Conservation (phyloP, 2,113 vertebrate genomes). For the Pavo muticus region DNA sequence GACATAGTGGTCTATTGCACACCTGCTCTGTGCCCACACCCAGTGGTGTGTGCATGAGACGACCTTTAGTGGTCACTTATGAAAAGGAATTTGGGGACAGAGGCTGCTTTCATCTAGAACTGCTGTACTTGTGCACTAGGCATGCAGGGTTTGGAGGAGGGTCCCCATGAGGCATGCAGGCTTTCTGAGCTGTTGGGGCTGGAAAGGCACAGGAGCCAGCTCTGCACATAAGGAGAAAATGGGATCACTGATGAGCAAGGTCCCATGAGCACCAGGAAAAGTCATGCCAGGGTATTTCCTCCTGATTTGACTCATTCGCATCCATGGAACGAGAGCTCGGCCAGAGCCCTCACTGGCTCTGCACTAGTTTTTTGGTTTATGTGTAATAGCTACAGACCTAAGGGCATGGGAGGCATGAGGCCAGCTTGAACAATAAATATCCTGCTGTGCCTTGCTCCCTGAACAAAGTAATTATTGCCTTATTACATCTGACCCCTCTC, state of each 20-base stretch:
- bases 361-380: slow-evolving; percentile 57
- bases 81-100: not conserved
- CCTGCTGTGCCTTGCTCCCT: slow-evolving; percentile 60
- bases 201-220: not conserved
- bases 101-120: not conserved
- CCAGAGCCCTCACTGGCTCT: slow-evolving; percentile 54
- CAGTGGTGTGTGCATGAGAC: not conserved
- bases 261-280: slow-evolving; percentile 2
- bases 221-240: slow-evolving; percentile 19
- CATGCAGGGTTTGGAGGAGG: rapidly evolving
- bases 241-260: not conserved
- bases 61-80: not conserved
- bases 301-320: slow-evolving; percentile 42
- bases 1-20: not conserved
- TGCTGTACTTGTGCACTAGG: not conserved
- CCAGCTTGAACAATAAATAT: slow-evolving; percentile 61
- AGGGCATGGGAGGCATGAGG: slow-evolving; percentile 44
- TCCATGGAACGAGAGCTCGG: slow-evolving; percentile 47
- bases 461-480: slow-evolving; percentile 50
- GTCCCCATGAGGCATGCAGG: rapidly evolving
- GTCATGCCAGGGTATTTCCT: slow-evolving; percentile 46
- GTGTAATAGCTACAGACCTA: slow-evolving; percentile 57
- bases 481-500: slow-evolving; percentile 31
- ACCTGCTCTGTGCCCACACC: not conserved
- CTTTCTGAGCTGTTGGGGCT: not conserved